Base-by-base conservation (phyloP, 2,797 vertebrate species). In the Anguilla megastoma region DNA sequence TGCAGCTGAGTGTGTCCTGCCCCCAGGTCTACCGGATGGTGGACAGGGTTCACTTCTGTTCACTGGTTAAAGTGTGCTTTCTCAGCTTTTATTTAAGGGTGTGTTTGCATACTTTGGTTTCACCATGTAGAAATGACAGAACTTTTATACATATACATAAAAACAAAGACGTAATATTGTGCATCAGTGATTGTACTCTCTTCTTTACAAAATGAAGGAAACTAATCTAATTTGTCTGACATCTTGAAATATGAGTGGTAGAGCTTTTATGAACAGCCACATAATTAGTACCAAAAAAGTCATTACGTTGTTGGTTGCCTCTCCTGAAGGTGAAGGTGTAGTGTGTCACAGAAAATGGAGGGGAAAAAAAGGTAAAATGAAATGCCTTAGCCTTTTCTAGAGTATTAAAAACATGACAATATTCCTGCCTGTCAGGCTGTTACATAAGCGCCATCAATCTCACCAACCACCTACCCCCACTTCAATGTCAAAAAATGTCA, bases 361-460 rank as follows among this genome's bases (percentile, higher is more conserved):
- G 79, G 79, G 18, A 85, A 52, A 60, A 9, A 33, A 41, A 79
- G 36, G 36, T 27, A 66, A 79, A 58, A 82, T 80, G 63, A 82
- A 82, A 56, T 41, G 74, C 50, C 79, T 80, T 87, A 24, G 58
- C 33, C 21, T 82, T 58, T 60, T 79, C 33, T 60, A 33, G 16
- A 82, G 45, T 56, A 80, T 58, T 74, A 87, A 74, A 82, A 52
- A 56, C 21, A 83, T 8, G 45, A 76, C 66, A 50, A 12, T 86
- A 66, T 52, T 52, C 33, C 74, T 82, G 56, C 18, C 86, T 60
- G 54, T 36, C 71, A 82, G 76, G 18, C 30, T 76, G 18, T 60
- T 83, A 60, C 30, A 63, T 83, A 87, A 87, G 45, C 41, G 41
- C 41, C 18, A 87, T 58, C 74, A 60, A 80, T 87, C 71, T 82